Evolutionary conservation across 2,888 invertebrate genomes (phyloP), one percentile per base, ranked within the genome.

Genomic region (Xestia ashworthii): DNA sequence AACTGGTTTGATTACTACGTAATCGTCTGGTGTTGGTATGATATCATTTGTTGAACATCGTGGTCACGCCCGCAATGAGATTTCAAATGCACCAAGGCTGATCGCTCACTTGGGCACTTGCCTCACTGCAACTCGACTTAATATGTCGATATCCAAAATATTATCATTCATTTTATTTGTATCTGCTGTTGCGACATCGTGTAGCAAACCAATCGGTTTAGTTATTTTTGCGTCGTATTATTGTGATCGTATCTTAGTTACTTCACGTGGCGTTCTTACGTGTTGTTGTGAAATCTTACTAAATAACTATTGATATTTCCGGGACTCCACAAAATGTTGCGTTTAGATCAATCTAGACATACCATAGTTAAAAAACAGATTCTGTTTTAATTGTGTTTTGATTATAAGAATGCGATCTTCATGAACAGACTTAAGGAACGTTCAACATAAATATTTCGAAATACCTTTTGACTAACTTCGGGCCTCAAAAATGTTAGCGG

Each of bases 1-100:
- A 90, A 87, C 75, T 84, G 89, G 93, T 92, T 93, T 93, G 95
- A 94, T 95, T 94, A 93, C 94, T 94, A 92, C 94, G 95, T 94
- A 95, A 95, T 93, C 94, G 93, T 93, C 92, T 91, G 89, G 91
- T 92, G 90, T 91, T 93, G 90, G 91, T 93, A 95, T 95, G 95
- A 95, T 95, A 95, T 95, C 95, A 95, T 95, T 95, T 94, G 93
- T 92, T 93, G 92, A 93, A 90, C 92, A 92, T 91, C 91, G 93
- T 92, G 91, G 93, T 95, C 94, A 93, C 92, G 94, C 93, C 92
- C 90, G 92, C 90, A 86, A 88, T 89, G 86, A 90, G 91, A 92
- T 92, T 93, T 92, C 90, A 91, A 93, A 92, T 89, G 88, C 87
- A 89, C 88, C 92, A 93, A 94, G 92, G 93, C 87, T 93, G 93